These are phyloP conservation scores for Synergus laeviventris DNA, from an alignment of 2,888 invertebrate species.

Conservation along the genomic window DNA sequence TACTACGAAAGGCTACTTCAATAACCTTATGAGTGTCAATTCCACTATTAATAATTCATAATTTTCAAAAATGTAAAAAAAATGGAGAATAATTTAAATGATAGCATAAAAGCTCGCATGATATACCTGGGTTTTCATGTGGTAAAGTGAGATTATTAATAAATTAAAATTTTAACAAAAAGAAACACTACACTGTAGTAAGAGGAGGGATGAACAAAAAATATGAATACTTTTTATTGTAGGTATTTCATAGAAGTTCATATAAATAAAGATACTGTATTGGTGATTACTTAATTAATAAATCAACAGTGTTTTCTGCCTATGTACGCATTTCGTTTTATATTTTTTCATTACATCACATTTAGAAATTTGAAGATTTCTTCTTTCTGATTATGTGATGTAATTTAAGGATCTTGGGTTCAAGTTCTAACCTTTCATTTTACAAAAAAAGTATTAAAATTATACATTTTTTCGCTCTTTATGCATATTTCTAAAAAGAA, in stretches of 20 bases:
- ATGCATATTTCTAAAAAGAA: too few species aligned
- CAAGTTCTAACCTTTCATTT: too few species aligned
- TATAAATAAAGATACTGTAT: constrained; percentile 69
- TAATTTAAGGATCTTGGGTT: background rate
- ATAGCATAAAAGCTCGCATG: constrained; percentile 54
- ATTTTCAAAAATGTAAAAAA: constrained; percentile 66
- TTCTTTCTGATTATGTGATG: background rate
- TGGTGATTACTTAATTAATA: constrained; percentile 70
- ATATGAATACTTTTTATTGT: constrained; percentile 74
- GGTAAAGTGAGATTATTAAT: constrained; percentile 80
- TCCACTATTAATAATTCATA: constrained; percentile 74
- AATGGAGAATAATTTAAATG: constrained; percentile 53
- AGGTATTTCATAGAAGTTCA: constrained; percentile 72
- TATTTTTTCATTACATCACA: constrained; percentile 58
- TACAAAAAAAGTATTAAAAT: too few species aligned
- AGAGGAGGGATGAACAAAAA: constrained; percentile 55
- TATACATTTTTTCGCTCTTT: too few species aligned
- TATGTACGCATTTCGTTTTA: constrained; percentile 67
- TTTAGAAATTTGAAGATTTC: constrained; percentile 57
- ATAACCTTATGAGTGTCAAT: constrained; percentile 76
- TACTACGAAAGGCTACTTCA: constrained; percentile 73
- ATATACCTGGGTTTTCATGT: constrained; percentile 75
- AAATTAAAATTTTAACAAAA: constrained; percentile 64
- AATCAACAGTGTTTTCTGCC: constrained; percentile 75
- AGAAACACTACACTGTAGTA: constrained; percentile 62